Base-by-base conservation (phyloP, 2,113 vertebrate genomes). In the Pelecanus crispus region DNA sequence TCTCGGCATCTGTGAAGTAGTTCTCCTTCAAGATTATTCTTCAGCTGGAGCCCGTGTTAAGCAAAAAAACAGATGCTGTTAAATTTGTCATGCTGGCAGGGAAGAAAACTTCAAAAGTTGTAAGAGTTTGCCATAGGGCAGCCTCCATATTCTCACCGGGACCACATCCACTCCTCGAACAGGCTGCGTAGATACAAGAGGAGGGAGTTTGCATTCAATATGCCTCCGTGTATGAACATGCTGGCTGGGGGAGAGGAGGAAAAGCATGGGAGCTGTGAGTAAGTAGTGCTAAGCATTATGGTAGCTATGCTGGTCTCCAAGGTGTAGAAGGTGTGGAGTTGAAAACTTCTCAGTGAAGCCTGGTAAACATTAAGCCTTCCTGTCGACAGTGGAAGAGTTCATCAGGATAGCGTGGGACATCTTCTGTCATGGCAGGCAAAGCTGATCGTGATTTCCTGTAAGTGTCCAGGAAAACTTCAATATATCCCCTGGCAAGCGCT, bases 251-350 rank as follows among this genome's bases (percentile, higher is more conserved):
- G 42, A 36, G 28, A 40, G 9, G 17, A 26, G 52, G 56, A 26
- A 6, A 11, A 21, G 34, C 61, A 17, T 0, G 3, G 68, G 42
- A 75, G 63, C 58, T 14, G 32, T 6, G 59, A 50, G 32, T 4
- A 17, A 38, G 73, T 34, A n/a, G 58, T 4, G 0, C 25, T 21
- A 13, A 15, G 36, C 0, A 0, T 25, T n/a, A 0, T 3, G 26
- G 62, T 21, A 38, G 47, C 68, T 53, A 1, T 10, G 79, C 20
- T 21, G 31, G 17, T 8, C 17, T 6, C 11, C 11, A 21, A 2
- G 61, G 22, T n/a, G 28, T 38, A 7, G n/a, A 52, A 17, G 20
- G 26, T 19, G 32, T 24, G 36, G 58, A 20, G 5, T 6, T 63
- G 38, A 7, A 36, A 26, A 21, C 34, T 25, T 31, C 42, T 13